Conservation (phyloP, 2,888 invertebrate species). For the Ornithoptera alexandrae region DNA sequence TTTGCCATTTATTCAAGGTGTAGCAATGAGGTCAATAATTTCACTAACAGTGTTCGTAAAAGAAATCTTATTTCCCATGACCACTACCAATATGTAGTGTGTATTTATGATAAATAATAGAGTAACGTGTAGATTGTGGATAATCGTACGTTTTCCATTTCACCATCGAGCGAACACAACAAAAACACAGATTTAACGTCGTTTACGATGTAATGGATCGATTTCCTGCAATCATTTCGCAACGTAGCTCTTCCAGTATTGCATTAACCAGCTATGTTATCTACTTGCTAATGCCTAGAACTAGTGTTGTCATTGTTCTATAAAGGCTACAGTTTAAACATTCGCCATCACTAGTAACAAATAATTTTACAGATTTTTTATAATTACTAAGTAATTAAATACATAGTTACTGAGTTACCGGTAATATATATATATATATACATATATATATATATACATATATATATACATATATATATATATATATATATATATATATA, state of each 20-base stretch:
- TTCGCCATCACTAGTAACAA: background rate
- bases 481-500: too few species aligned
- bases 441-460: too few species aligned
- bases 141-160: slow-evolving; percentile 22
- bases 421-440: too few species aligned
- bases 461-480: too few species aligned
- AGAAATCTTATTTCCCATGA: background rate
- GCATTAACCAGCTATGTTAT: slow-evolving; percentile 5
- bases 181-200: slow-evolving; percentile 12
- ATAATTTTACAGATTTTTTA: background rate
- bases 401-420: background rate
- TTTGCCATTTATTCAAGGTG: too few species aligned
- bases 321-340: background rate
- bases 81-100: background rate
- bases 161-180: slow-evolving; percentile 14
- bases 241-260: slow-evolving; percentile 14
- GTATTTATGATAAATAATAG: slow-evolving; percentile 7
- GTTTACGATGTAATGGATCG: slow-evolving; percentile 9
- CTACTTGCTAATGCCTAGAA: slow-evolving; percentile 6
- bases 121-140: slow-evolving; percentile 7
- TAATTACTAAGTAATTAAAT: background rate
- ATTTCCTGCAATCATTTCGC: slow-evolving; percentile 14
- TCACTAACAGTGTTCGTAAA: background rate
- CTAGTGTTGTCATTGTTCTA: slow-evolving; percentile 1
- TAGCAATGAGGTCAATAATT: background rate